Conservation (phyloP, 2,113 vertebrate species). For the Ceyx margarethae region DNA sequence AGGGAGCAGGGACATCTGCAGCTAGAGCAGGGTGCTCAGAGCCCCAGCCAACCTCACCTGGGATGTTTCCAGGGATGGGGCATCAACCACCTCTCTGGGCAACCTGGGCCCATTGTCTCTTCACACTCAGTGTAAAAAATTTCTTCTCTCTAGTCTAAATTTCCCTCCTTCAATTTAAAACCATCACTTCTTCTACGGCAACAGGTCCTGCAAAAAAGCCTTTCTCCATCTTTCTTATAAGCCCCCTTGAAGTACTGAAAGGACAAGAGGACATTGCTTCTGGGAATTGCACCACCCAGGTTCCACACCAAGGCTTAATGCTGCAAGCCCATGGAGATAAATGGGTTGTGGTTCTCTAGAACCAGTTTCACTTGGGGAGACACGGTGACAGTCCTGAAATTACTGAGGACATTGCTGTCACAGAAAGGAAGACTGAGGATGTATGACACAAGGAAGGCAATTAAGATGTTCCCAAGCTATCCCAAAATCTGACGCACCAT, state of each 20-base stretch:
- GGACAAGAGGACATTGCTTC: not conserved
- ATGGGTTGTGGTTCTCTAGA: not conserved
- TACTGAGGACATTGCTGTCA: not conserved
- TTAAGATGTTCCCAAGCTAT: not conserved
- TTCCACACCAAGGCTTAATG: not conserved
- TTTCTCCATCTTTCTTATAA: not conserved
- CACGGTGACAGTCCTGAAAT: not conserved
- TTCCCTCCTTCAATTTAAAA: not conserved
- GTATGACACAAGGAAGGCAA: not conserved
- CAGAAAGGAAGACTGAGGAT: not conserved
- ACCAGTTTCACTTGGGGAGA: not conserved
- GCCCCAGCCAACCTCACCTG: not conserved
- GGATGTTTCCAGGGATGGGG: not conserved
- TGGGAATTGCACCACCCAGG: fast-evolving
- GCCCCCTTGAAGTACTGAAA: fast-evolving
- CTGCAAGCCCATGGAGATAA: not conserved
- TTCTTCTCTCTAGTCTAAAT: fast-evolving
- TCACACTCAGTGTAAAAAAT: fast-evolving
- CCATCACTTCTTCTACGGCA: fast-evolving
- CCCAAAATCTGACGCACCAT: not conserved
- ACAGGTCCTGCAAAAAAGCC: not conserved
- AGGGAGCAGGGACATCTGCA: no score
- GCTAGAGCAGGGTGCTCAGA: fast-evolving
- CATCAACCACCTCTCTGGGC: not conserved
- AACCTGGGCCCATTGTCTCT: fast-evolving